Evolutionary conservation across 2,113 vertebrate species (phyloP).

Genomic region (Regulus satrapa): DNA sequence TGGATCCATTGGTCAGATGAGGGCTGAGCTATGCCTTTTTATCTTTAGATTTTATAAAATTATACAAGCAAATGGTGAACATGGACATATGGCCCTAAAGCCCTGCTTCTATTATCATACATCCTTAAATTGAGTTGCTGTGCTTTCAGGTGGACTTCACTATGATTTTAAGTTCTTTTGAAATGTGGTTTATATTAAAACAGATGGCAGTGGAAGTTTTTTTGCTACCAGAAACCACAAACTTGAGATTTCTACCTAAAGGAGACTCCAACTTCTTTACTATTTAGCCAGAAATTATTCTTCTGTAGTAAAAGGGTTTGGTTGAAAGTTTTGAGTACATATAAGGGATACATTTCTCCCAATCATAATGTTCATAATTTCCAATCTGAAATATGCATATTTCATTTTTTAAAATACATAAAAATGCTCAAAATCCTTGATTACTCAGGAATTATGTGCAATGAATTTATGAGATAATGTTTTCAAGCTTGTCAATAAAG

Average conservation of each 20-base stretch:
- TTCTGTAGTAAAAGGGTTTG: constrained; percentile 1
- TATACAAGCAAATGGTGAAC: fast-evolving
- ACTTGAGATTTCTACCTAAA: neutral
- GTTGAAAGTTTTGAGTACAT: neutral
- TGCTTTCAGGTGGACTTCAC: neutral
- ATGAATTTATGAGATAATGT: constrained; percentile 12
- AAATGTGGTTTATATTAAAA: neutral
- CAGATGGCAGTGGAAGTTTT: neutral
- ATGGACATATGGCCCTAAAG: neutral
- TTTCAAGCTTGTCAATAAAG: neutral
- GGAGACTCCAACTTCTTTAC: neutral
- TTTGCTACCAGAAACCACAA: neutral
- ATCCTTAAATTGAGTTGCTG: neutral
- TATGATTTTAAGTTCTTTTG: neutral
- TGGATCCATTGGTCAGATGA: neutral
- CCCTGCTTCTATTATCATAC: neutral
- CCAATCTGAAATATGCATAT: neutral
- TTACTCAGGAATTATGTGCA: neutral
- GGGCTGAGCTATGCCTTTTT: neutral
- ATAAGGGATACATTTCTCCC: neutral
- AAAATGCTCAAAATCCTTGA: constrained; percentile 15
- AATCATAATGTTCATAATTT: constrained; percentile 25
- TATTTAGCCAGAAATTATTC: neutral
- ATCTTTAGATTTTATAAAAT: neutral
- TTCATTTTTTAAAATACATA: neutral